Evolutionary conservation across 2,797 vertebrate species (phyloP).

Genomic region (Acestrorhynchus altus): DNA sequence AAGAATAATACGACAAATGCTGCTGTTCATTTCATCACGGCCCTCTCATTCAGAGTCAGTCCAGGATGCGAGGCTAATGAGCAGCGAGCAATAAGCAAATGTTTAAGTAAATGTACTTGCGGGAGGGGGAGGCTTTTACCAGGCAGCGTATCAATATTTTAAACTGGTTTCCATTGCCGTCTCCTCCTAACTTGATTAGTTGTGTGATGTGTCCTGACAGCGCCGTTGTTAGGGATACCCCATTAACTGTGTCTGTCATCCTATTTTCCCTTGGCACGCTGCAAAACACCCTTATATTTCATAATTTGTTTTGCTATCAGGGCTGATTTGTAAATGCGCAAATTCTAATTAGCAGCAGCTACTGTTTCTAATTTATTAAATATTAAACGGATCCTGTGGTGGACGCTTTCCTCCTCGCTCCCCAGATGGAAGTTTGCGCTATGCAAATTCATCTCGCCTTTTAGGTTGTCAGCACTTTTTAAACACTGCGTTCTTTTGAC

Average conservation of each 20-base stretch:
- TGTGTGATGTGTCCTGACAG: constrained; percentile 97
- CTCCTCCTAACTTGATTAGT: constrained; percentile 96
- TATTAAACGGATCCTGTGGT: constrained; percentile 98
- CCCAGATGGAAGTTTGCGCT: constrained; percentile 94
- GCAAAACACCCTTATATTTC: constrained; percentile 98
- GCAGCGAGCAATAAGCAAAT: constrained; percentile 97
- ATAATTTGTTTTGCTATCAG: constrained; percentile 99
- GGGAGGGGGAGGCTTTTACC: constrained; percentile 88
- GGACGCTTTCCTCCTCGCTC: constrained; percentile 83
- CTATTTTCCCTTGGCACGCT: constrained; percentile 89
- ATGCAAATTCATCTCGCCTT: constrained; percentile 90
- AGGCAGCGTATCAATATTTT: constrained; percentile 99
- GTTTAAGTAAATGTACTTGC: constrained; percentile 93
- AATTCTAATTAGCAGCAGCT: constrained; percentile 98
- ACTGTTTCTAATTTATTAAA: constrained; percentile 97
- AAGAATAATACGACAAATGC: constrained; percentile 77
- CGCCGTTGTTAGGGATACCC: constrained; percentile 96
- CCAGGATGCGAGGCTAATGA: constrained; percentile 93
- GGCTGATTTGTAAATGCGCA: constrained; percentile 99
- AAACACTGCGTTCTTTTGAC: constrained; percentile 78
- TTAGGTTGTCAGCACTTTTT: constrained; percentile 90
- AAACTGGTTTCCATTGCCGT: constrained; percentile 92
- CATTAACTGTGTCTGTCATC: constrained; percentile 99
- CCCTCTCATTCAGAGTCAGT: constrained; percentile 84
- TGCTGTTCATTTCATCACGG: constrained; percentile 89